A percentile compares a stretch with the other conserved stretches of the same genome.
Conservation (phyloP, 2,888 invertebrate species). For the Siphonodentalium dalli region DNA sequence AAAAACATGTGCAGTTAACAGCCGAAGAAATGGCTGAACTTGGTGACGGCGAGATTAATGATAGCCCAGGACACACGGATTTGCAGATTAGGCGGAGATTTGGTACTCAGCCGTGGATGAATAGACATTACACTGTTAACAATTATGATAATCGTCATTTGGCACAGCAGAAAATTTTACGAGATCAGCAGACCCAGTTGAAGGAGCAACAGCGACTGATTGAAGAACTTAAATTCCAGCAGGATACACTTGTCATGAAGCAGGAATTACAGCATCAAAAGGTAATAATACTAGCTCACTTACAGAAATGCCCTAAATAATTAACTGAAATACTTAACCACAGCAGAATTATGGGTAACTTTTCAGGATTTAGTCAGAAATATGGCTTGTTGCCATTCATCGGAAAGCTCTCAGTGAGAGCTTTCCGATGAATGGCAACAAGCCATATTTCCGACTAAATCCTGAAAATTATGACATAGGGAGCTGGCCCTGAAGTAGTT, state of each 20-base stretch:
- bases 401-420: too few relatives aligned
- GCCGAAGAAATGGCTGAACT: slow-evolving; percentile 42
- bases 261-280: slow-evolving; percentile 11
- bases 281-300: slow-evolving; percentile 13
- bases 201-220: slow-evolving; percentile 55
- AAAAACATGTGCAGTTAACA: slow-evolving; percentile 46
- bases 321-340: too few relatives aligned
- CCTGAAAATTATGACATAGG: too few relatives aligned
- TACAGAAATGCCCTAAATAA: too few relatives aligned
- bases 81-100: slow-evolving; percentile 42
- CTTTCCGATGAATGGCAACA: too few relatives aligned
- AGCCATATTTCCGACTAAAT: too few relatives aligned
- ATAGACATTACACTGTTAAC: slow-evolving; percentile 42
- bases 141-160: slow-evolving; percentile 55
- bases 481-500: too few relatives aligned
- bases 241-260: slow-evolving; percentile 13
- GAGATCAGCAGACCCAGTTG: slow-evolving; percentile 57
- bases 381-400: too few relatives aligned
- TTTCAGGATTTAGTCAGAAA: too few relatives aligned
- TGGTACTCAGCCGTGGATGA: slow-evolving; percentile 55
- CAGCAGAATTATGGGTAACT: too few relatives aligned
- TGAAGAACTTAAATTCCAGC: slow-evolving; percentile 50
- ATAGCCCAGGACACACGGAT: slow-evolving; percentile 34
- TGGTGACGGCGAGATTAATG: slow-evolving; percentile 29
- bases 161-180: slow-evolving; percentile 58